Conservation (phyloP, 2,888 invertebrate species). For the Eudemis profundana region DNA sequence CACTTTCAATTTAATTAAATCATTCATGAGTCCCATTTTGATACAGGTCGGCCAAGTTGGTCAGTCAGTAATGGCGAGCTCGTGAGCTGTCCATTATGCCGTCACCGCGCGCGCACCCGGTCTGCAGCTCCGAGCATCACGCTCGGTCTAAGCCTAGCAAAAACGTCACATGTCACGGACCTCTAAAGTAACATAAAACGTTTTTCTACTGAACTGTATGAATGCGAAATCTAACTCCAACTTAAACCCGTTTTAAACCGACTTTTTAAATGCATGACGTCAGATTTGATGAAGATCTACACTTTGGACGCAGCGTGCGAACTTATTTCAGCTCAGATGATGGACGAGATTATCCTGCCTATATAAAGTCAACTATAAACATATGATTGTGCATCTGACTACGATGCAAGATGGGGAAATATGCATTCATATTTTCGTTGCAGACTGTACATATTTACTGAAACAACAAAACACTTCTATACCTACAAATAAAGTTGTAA, state of each 20-base stretch:
- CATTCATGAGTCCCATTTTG: conserved; percentile 15
- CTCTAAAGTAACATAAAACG: not conserved
- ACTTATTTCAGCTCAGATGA: not conserved
- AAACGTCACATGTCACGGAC: not conserved
- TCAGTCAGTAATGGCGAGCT: conserved; percentile 60
- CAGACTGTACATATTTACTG: too few relatives aligned
- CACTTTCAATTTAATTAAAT: conserved; percentile 5
- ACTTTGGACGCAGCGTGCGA: not conserved
- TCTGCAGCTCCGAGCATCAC: conserved; percentile 50
- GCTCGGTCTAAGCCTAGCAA: not conserved
- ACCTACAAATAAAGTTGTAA: too few relatives aligned
- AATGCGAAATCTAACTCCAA: conserved; percentile 1
- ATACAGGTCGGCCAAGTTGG: conserved; percentile 17
- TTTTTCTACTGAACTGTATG: not conserved
- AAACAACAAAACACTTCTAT: too few relatives aligned
- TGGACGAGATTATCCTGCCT: not conserved
- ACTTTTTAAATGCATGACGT: conserved; percentile 3
- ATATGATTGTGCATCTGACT: too few relatives aligned
- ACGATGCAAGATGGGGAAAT: too few relatives aligned
- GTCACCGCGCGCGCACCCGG: conserved; percentile 67
- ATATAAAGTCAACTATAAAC: too few relatives aligned
- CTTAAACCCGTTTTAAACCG: conserved; percentile 17
- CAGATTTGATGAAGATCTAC: conserved; percentile 11
- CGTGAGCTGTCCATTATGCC: conserved; percentile 72
- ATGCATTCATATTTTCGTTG: too few relatives aligned